These are phyloP conservation scores for Eptesicus fuscus DNA, from an alignment of 2,113 vertebrate species.

Conservation along the genomic window DNA sequence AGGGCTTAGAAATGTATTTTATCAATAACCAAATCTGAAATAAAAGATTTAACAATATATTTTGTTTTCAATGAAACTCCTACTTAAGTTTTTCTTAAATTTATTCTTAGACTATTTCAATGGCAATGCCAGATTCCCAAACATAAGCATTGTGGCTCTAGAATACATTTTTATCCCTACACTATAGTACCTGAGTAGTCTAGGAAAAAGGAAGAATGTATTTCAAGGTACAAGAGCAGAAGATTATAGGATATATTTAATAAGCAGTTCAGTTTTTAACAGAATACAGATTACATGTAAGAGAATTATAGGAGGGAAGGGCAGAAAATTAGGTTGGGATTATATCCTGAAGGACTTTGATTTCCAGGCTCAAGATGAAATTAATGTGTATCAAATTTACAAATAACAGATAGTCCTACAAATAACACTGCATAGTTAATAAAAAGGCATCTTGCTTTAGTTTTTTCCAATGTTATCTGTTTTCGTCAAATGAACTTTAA, in stretches of 20 bases:
- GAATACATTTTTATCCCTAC: background rate
- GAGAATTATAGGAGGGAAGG: slow-evolving; percentile 24
- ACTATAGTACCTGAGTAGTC: background rate
- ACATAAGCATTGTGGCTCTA: background rate
- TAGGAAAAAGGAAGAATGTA: slow-evolving; percentile 27
- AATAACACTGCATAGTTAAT: slow-evolving; percentile 31
- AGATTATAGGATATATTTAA: slow-evolving; percentile 25
- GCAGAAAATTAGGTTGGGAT: slow-evolving; percentile 15
- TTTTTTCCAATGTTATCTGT: slow-evolving; percentile 36
- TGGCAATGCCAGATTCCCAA: slow-evolving; percentile 1
- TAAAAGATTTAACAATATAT: slow-evolving; percentile 19
- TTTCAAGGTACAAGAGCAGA: slow-evolving; percentile 9
- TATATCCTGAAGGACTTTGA: slow-evolving; percentile 6
- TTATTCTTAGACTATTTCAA: slow-evolving; percentile 15
- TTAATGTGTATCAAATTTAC: slow-evolving; percentile 27
- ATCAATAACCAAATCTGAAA: slow-evolving; percentile 13
- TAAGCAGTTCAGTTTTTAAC: slow-evolving; percentile 26
- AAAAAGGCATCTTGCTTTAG: background rate
- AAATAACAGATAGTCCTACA: slow-evolving; percentile 18
- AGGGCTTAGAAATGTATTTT: background rate
- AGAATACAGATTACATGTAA: background rate
- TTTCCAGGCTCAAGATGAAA: background rate
- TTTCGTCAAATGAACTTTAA: slow-evolving; percentile 14
- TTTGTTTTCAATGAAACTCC: slow-evolving; percentile 38
- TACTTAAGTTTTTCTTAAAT: slow-evolving; percentile 17